Percentiles rank a stretch among this genome's conserved stretches.
These are phyloP conservation scores for Parotia lawesii DNA, from an alignment of 2,113 vertebrate genomes.

Conservation along the genomic window DNA sequence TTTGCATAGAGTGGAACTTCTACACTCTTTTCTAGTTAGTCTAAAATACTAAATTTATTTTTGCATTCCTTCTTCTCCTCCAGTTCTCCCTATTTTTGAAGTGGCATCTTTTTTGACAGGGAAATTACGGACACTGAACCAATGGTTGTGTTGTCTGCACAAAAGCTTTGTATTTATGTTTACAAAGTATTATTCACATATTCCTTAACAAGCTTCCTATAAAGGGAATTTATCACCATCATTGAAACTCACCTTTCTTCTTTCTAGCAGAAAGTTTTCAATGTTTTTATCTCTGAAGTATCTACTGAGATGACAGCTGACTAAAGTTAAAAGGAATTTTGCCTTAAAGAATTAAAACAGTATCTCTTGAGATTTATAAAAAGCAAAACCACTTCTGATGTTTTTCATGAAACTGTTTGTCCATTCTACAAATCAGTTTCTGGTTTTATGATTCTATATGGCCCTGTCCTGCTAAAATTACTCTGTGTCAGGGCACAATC, in stretches of 20 bases:
- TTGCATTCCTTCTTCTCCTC: neutral
- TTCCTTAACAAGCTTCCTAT: neutral
- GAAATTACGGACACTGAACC: neutral
- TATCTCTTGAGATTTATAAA: neutral
- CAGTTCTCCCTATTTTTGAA: neutral
- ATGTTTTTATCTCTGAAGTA: neutral
- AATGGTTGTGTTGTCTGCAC: neutral
- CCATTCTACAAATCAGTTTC: neutral
- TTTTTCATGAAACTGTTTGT: neutral
- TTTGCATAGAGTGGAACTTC: neutral
- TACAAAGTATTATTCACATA: neutral
- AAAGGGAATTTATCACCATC: neutral
- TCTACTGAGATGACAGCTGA: neutral
- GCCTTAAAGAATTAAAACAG: neutral
- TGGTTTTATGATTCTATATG: neutral
- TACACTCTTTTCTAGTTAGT: neutral
- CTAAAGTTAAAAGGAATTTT: neutral
- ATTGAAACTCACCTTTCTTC: neutral
- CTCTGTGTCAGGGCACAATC: neutral
- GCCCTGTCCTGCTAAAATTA: neutral
- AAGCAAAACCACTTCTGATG: neutral
- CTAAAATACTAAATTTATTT: neutral
- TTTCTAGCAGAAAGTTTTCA: neutral
- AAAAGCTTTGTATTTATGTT: neutral
- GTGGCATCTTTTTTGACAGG: neutral